These are phyloP conservation scores for Sipha maydis DNA, from an alignment of 2,888 invertebrate species.

Conservation along the genomic window DNA sequence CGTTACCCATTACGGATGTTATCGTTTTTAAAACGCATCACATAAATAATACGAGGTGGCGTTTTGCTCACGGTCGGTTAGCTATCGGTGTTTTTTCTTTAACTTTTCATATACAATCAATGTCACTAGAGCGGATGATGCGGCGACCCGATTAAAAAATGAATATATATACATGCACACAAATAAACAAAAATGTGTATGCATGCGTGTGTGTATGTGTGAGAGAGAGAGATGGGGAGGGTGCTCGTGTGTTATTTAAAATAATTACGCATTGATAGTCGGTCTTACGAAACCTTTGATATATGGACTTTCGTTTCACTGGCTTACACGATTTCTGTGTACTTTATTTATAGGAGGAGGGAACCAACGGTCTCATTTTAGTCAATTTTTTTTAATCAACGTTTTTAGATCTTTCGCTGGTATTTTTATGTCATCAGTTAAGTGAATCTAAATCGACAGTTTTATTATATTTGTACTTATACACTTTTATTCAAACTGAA, in stretches of 20 bases:
- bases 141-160: slow-evolving; percentile 37
- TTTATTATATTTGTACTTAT: background rate
- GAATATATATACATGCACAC: background rate
- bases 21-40: slow-evolving; percentile 46
- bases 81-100: slow-evolving; percentile 5
- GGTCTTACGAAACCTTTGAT: background rate
- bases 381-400: background rate
- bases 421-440: background rate
- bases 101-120: slow-evolving; percentile 31
- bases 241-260: background rate
- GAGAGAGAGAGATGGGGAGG: too few relatives aligned
- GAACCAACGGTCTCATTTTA: background rate
- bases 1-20: background rate
- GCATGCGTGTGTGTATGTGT: background rate
- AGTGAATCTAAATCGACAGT: background rate
- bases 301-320: slow-evolving; percentile 10
- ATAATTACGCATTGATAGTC: background rate
- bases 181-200: too few relatives aligned
- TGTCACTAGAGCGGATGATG: slow-evolving; percentile 31
- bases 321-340: slow-evolving; percentile 29
- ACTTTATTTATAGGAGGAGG: background rate
- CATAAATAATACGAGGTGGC: slow-evolving; percentile 57
- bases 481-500: too few relatives aligned
- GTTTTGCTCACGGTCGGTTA: slow-evolving; percentile 60
- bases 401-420: background rate